phyloP scores from a whole-genome alignment of 1,140 invertebrate species.

The Oscheius sp. region DNA sequence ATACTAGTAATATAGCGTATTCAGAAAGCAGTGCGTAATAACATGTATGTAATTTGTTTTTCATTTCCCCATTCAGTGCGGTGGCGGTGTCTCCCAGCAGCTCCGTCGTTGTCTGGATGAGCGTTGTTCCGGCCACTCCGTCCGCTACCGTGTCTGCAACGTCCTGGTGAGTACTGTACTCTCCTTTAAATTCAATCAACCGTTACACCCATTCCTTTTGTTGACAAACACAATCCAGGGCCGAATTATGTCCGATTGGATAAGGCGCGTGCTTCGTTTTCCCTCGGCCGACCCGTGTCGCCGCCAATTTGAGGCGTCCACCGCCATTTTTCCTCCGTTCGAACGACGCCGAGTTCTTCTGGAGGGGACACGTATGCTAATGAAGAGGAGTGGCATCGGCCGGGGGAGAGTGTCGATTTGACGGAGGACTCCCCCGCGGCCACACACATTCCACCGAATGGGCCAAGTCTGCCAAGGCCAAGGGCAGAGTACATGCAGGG shows the following conservation, averaged over 20 bases:
- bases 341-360: not conserved
- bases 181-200: too few species aligned
- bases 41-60: not conserved
- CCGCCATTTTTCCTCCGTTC: not conserved
- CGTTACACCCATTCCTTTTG: too few species aligned
- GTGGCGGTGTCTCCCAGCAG: conserved; percentile 45
- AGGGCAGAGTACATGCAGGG: too few species aligned
- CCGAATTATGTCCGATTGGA: too few species aligned
- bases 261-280: too few species aligned
- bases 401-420: not conserved
- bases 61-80: conserved; percentile 47
- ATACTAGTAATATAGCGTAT: conserved; percentile 20
- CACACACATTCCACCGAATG: too few species aligned
- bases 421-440: not conserved
- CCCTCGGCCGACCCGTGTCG: too few species aligned
- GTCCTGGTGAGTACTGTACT: not conserved
- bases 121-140: conserved; percentile 44
- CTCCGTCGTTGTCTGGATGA: conserved; percentile 47
- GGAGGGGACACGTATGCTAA: conserved; percentile 16
- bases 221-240: too few species aligned
- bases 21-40: not conserved
- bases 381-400: not conserved
- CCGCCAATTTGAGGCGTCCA: too few species aligned
- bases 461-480: too few species aligned
- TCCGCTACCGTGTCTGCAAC: conserved; percentile 13